Percentiles rank a stretch among this genome's conserved stretches.
These are phyloP conservation scores for Peucedramus taeniatus DNA, from an alignment of 2,113 vertebrate species.

Conservation along the genomic window DNA sequence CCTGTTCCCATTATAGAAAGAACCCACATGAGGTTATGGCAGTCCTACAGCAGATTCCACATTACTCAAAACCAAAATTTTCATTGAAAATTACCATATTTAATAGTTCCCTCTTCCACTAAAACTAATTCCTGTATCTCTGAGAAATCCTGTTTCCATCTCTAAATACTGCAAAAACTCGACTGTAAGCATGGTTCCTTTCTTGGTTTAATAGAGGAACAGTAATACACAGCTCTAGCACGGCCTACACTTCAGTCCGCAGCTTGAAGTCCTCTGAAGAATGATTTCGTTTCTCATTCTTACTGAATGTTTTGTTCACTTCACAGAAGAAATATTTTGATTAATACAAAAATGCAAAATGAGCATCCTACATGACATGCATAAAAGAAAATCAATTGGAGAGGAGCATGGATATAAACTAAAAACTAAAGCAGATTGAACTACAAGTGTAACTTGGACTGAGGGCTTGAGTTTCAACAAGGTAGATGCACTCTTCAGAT, in stretches of 20 bases:
- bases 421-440: not conserved
- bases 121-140: not conserved
- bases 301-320: not conserved
- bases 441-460: too few relatives aligned
- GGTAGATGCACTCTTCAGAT: not conserved
- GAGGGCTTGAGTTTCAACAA: not conserved
- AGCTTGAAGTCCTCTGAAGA: not conserved
- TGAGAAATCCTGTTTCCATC: not conserved
- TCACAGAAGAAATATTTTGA: not conserved
- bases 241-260: not conserved
- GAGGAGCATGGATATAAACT: not conserved
- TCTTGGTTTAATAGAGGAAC: not conserved
- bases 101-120: not conserved
- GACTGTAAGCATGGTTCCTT: not conserved
- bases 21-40: fast-evolving
- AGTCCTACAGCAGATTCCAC: not conserved
- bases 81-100: not conserved
- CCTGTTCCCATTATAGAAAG: not conserved
- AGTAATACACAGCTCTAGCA: not conserved
- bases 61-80: not conserved
- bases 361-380: not conserved
- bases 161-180: not conserved
- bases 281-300: not conserved
- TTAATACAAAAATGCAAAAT: not conserved
- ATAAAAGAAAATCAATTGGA: not conserved